Percentiles rank a stretch among this genome's conserved stretches.
Evolutionary conservation across 2,888 invertebrate species (phyloP).

Genomic region (Thysanoteuthis rhombus): DNA sequence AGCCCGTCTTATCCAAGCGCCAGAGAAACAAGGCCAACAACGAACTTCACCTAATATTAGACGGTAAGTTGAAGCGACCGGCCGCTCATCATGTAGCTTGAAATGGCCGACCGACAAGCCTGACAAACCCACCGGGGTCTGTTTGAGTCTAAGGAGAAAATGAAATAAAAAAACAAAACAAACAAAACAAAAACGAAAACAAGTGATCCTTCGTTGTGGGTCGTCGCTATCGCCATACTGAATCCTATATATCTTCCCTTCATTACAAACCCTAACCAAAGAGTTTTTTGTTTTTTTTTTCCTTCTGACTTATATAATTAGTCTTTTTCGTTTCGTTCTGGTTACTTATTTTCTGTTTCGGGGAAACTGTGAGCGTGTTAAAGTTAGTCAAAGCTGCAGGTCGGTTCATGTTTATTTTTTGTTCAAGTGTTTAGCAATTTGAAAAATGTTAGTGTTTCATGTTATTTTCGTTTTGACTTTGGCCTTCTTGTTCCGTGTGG

Average conservation of each 20-base stretch:
- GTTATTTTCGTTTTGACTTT: too few relatives aligned
- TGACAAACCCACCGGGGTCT: not conserved
- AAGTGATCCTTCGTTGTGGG: not conserved
- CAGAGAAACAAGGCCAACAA: not conserved
- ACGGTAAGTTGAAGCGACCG: not conserved
- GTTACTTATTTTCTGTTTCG: not conserved
- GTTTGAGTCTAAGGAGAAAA: not conserved
- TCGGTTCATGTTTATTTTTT: not conserved
- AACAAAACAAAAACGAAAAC: not conserved
- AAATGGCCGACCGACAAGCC: not conserved
- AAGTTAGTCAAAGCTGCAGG: not conserved
- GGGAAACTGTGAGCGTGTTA: not conserved
- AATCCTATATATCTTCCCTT: not conserved
- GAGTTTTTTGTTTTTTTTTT: not conserved
- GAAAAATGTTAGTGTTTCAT: too few relatives aligned
- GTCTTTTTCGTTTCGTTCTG: not conserved
- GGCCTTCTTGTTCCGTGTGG: too few relatives aligned
- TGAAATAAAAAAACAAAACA: not conserved
- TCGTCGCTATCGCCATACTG: not conserved
- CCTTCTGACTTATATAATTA: not conserved
- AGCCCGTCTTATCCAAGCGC: not conserved
- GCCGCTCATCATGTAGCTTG: not conserved
- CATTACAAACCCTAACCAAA: not conserved
- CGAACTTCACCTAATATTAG: not conserved
- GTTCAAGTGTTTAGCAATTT: not conserved